These are phyloP conservation scores for Dasyornis broadbenti DNA, from an alignment of 2,113 vertebrate genomes.

Conservation along the genomic window DNA sequence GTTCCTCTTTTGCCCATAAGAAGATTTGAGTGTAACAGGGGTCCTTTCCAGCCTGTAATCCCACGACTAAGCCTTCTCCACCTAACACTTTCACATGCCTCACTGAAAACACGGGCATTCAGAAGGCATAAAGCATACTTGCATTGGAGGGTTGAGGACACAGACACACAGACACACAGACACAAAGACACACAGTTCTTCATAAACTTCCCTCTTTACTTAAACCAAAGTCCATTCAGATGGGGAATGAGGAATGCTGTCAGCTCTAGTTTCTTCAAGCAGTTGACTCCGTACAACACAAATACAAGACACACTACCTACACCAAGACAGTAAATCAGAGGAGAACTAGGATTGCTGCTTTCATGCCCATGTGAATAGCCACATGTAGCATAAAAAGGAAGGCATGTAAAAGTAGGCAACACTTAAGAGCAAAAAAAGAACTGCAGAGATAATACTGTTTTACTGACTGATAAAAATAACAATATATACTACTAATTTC, in stretches of 20 bases:
- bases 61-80: not conserved
- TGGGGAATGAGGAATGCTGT: not conserved
- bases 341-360: not conserved
- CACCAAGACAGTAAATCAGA: not conserved
- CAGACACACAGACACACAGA: not conserved
- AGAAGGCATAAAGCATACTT: not conserved
- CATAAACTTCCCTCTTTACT: not conserved
- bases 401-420: not conserved
- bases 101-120: not conserved
- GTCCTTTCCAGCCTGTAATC: not conserved
- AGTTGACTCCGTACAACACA: not conserved
- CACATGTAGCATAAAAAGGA: not conserved
- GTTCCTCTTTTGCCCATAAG: not conserved
- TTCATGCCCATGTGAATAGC: not conserved
- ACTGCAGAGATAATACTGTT: not conserved
- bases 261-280: not conserved
- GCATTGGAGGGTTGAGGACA: not conserved
- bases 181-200: not conserved
- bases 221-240: not conserved
- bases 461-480: not conserved
- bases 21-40: not conserved
- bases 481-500: not conserved
- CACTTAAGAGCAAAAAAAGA: not conserved
- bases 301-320: not conserved
- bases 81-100: not conserved